Evolutionary conservation across 1,140 invertebrate genomes (phyloP), one percentile per base, ranked within the genome.

Genomic region (Drosophila tani): DNA sequence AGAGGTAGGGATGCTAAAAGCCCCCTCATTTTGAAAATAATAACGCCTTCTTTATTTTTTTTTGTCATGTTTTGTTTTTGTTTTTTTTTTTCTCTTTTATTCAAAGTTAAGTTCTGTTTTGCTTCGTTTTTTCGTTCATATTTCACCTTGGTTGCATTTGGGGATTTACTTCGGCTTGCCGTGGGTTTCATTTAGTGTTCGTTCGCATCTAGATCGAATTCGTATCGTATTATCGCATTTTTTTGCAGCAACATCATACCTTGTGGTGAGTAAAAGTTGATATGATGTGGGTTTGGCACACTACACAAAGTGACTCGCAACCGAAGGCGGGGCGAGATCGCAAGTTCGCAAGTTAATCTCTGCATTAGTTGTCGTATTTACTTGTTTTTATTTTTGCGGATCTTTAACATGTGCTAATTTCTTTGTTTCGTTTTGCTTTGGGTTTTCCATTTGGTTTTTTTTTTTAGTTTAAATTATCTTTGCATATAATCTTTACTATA

Each of bases 321-420:
- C 75, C 41, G 58, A 62, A 45, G 65, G 50, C 35, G 35, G 35
- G 12, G 32, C 32, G 35, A 38, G 35, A 12, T 38, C 35, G 49
- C 49, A 77, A 77, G 56, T 68, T 35, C 9, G 32, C 60, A 45
- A 29, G 50, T 64, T 63, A 56, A 35, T 71, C 24, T 47, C 46
- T 53, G 46, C 32, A 41, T 68, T 55, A 32, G 75, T 81, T 62
- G 17, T 75, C 47, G 67, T 56, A 19, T 35, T 67, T 38, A 17
- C 64, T 69, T 62, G 19, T 59, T 15, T 38, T n/a, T 43, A n/a
- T 38, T 73, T 79, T 87, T 86, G 69, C 79, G 50, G 17, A 66
- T 87, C 67, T 74, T 86, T 86, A 86, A 87, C 83, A 87, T 80
- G 79, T 86, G 83, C 79, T 86, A 77, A 76, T 79, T 74, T 80